A percentile compares a stretch with the other conserved stretches of the same genome.
Conservation (phyloP, 2,888 invertebrate species). For the Busseola fusca region DNA sequence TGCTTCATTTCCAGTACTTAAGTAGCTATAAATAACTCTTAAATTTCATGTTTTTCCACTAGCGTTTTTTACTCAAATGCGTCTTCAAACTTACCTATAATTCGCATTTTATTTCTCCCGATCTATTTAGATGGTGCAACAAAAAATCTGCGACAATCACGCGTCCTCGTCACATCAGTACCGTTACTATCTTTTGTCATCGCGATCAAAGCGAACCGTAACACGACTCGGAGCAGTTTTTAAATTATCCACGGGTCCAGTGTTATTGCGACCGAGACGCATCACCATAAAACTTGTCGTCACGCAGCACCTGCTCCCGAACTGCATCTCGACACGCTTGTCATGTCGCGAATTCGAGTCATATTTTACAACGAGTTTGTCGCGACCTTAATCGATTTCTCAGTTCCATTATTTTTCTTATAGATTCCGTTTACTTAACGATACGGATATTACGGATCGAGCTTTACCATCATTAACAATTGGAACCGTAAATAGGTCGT, state of each 20-base stretch:
- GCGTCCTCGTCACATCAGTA: conserved; percentile 62
- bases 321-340: conserved; percentile 68
- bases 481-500: conserved; percentile 85
- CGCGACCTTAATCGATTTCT: conserved; percentile 76
- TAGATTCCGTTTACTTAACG: conserved; percentile 59
- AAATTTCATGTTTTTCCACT: conserved; percentile 22
- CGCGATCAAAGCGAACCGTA: conserved; percentile 68
- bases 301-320: conserved; percentile 69
- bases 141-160: conserved; percentile 65
- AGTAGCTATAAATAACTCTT: conserved; percentile 11
- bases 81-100: conserved; percentile 19
- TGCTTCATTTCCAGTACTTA: conserved; percentile 8
- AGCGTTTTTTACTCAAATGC: conserved; percentile 13
- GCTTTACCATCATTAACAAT: conserved; percentile 73
- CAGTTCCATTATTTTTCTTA: conserved; percentile 58
- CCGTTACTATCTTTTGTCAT: conserved; percentile 78
- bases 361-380: conserved; percentile 65
- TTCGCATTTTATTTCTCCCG: conserved; percentile 26
- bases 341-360: conserved; percentile 68
- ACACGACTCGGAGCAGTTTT: conserved; percentile 69
- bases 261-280: conserved; percentile 64
- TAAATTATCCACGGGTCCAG: conserved; percentile 76
- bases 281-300: conserved; percentile 69
- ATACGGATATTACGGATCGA: conserved; percentile 54
- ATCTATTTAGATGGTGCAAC: conserved; percentile 48